phyloP scores from a whole-genome alignment of 1,140 invertebrate species.

The Sarcophaga peregrina region DNA sequence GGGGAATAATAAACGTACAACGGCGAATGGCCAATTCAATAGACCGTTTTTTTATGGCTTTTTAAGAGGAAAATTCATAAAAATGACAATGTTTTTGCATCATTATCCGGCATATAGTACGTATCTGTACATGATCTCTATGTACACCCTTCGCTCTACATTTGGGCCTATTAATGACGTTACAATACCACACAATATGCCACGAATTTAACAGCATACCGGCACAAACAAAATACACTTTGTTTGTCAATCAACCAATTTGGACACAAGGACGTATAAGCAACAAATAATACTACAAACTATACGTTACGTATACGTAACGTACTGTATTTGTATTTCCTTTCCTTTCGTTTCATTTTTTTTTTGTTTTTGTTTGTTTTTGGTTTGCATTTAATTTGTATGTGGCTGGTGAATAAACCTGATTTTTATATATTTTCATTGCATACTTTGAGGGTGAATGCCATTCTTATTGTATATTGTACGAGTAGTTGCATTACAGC shows the following conservation, averaged over 20 bases:
- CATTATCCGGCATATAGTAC: neutral
- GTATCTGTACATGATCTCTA: neutral
- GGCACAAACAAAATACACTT: neutral
- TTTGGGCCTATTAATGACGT: too few relatives aligned
- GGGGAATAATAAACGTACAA: neutral
- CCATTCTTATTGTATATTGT: neutral
- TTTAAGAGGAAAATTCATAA: neutral
- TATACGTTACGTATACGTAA: neutral
- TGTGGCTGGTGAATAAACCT: too few relatives aligned
- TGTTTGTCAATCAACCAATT: slow-evolving; percentile 19
- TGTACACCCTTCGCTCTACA: too few relatives aligned
- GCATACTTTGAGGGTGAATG: neutral
- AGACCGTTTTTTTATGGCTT: too few relatives aligned
- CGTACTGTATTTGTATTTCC: too few relatives aligned
- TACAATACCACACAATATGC: neutral
- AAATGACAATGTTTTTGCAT: neutral
- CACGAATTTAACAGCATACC: neutral
- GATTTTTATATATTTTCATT: neutral
- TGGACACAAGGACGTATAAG: neutral
- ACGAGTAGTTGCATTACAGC: neutral
- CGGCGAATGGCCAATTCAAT: neutral
- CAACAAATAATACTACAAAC: neutral
- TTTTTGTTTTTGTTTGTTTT: too few relatives aligned
- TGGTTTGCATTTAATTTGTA: too few relatives aligned
- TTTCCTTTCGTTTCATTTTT: too few relatives aligned